Evolutionary conservation across 2,888 invertebrate genomes (phyloP).

Genomic region (Cephus rjabovi): DNA sequence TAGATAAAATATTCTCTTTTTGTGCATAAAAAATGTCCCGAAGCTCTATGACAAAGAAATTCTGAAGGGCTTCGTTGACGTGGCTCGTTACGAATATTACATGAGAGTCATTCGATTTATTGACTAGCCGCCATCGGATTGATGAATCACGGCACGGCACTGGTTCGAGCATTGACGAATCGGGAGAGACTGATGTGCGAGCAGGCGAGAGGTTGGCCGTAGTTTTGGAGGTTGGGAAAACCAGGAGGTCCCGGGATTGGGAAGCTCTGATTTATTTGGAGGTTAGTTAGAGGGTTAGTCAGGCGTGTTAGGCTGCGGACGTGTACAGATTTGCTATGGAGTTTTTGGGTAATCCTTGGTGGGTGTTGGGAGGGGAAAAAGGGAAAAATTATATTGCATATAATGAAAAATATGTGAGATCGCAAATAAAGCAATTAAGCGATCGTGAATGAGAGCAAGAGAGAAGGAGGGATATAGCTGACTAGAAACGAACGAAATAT

Average conservation of each 20-base stretch:
- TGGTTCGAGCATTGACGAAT: constrained; percentile 48
- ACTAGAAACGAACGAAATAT: neutral
- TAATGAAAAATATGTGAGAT: neutral
- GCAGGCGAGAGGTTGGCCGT: constrained; percentile 10
- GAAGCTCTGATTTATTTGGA: constrained; percentile 25
- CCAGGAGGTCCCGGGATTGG: constrained; percentile 14
- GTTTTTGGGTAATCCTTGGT: neutral
- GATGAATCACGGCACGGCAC: constrained; percentile 46
- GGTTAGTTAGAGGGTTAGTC: constrained; percentile 33
- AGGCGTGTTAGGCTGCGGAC: constrained; percentile 26
- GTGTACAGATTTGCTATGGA: constrained; percentile 27
- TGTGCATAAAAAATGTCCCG: neutral
- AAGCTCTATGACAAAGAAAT: neutral
- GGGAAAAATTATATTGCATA: neutral
- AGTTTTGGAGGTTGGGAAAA: constrained; percentile 1
- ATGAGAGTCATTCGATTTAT: constrained; percentile 39
- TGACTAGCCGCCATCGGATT: constrained; percentile 45
- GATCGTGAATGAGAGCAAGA: neutral
- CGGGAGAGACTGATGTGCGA: constrained; percentile 22
- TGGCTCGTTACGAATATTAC: constrained; percentile 36
- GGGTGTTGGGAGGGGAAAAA: neutral
- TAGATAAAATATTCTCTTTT: neutral
- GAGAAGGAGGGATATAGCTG: no score
- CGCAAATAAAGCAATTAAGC: neutral
- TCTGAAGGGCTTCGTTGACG: neutral